phyloP scores from a whole-genome alignment of 2,888 invertebrate genomes.

The Synergus japonicus region DNA sequence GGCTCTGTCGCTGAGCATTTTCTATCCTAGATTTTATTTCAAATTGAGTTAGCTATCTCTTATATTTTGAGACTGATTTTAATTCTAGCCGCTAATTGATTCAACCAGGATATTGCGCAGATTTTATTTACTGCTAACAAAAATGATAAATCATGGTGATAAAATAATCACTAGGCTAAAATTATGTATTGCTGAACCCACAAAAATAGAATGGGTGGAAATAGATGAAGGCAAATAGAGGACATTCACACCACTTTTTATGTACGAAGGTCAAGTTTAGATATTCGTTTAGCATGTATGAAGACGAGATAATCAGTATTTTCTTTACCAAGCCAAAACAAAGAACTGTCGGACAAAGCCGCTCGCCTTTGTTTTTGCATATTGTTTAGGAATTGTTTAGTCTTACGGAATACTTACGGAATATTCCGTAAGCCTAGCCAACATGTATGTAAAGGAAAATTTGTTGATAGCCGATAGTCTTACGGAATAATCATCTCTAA shows the following conservation, averaged over 20 bases:
- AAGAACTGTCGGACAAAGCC: background rate
- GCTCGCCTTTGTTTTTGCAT: background rate
- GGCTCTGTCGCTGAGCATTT: background rate
- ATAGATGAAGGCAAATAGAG: background rate
- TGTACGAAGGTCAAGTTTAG: constrained; percentile 1
- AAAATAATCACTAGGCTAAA: background rate
- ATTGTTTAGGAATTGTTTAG: background rate
- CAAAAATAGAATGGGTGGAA: background rate
- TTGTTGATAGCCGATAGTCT: too few relatives aligned
- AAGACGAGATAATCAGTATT: background rate
- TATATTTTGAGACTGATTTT: background rate
- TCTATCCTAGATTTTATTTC: background rate
- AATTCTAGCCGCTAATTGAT: too few relatives aligned
- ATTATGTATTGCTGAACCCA: background rate
- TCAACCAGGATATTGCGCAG: too few relatives aligned
- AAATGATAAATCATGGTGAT: background rate
- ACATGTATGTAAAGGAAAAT: too few relatives aligned
- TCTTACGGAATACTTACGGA: too few relatives aligned
- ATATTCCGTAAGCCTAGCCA: too few relatives aligned
- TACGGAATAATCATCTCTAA: too few relatives aligned
- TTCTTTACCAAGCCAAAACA: background rate
- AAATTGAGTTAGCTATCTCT: background rate
- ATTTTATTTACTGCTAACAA: background rate
- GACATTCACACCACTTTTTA: background rate
- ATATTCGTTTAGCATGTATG: constrained; percentile 5